Percentiles rank a stretch among this genome's conserved stretches.
These are phyloP conservation scores for Luscinia luscinia DNA, from an alignment of 2,797 vertebrate species.

Conservation along the genomic window DNA sequence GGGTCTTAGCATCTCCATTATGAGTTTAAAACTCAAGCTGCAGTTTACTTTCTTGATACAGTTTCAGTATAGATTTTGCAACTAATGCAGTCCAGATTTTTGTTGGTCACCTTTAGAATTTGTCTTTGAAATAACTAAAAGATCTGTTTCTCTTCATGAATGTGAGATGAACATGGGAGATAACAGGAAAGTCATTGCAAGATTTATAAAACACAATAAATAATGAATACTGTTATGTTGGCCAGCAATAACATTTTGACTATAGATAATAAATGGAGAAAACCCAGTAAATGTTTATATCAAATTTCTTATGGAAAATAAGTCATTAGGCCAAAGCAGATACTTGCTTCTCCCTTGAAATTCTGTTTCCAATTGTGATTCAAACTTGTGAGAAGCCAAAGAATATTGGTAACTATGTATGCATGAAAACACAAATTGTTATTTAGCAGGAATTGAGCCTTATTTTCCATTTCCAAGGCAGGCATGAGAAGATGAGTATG, in stretches of 20 bases:
- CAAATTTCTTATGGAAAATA: neutral
- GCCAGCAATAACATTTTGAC: conserved; percentile 19
- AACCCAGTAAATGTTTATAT: neutral
- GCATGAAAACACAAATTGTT: neutral
- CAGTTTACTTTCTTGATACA: neutral
- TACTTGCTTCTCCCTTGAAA: neutral
- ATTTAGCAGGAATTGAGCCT: neutral
- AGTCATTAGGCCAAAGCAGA: conserved; percentile 12
- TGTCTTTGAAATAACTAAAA: conserved; percentile 8
- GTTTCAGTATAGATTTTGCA: neutral
- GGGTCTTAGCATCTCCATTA: neutral
- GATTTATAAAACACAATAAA: neutral
- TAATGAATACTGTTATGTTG: neutral
- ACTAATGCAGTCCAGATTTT: neutral
- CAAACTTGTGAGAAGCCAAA: neutral
- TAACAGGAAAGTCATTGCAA: neutral
- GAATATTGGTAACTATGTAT: neutral
- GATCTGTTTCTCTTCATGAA: conserved; percentile 34
- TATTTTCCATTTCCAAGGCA: neutral
- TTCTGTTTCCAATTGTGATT: neutral
- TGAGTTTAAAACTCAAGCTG: neutral
- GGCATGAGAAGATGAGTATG: neutral
- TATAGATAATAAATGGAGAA: conserved; percentile 9
- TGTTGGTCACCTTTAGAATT: neutral
- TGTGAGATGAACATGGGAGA: neutral